A percentile compares a stretch with the other conserved stretches of the same genome.
Conservation (phyloP, 2,797 vertebrate genomes). For the Eutrigla gurnardus region DNA sequence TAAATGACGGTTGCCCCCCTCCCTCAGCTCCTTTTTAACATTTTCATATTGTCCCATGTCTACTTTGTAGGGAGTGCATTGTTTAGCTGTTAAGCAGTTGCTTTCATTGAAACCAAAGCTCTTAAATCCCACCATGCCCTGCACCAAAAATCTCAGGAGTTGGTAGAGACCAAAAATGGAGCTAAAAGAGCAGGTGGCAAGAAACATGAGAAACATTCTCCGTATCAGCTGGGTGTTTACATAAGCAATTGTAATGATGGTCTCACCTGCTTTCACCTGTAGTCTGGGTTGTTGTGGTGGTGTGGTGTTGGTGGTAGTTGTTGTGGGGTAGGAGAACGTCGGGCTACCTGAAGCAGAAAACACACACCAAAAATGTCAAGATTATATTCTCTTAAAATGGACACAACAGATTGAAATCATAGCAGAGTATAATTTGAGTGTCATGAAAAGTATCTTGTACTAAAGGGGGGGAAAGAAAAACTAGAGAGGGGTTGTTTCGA, state of each 20-base stretch:
- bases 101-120: too few species aligned
- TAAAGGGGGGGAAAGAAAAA: background rate
- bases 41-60: too few species aligned
- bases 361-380: background rate
- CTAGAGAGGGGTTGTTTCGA: background rate
- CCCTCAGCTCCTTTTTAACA: too few species aligned
- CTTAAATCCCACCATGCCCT: background rate
- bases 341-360: conserved; percentile 80
- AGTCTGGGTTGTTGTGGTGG: conserved; percentile 80
- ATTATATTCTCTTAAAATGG: background rate
- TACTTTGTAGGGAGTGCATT: too few species aligned
- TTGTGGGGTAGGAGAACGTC: conserved; percentile 84
- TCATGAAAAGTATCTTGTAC: background rate
- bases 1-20: too few species aligned
- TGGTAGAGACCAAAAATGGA: too few species aligned
- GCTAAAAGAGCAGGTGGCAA: background rate
- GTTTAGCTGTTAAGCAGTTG: too few species aligned
- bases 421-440: background rate
- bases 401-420: background rate
- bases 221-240: background rate
- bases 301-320: conserved; percentile 81
- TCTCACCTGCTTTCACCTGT: conserved; percentile 88
- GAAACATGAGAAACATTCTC: background rate
- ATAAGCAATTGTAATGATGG: background rate
- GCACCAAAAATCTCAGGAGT: background rate